phyloP scores from a whole-genome alignment of 2,113 vertebrate species.

The Stomatorhinus ivindoensis region DNA sequence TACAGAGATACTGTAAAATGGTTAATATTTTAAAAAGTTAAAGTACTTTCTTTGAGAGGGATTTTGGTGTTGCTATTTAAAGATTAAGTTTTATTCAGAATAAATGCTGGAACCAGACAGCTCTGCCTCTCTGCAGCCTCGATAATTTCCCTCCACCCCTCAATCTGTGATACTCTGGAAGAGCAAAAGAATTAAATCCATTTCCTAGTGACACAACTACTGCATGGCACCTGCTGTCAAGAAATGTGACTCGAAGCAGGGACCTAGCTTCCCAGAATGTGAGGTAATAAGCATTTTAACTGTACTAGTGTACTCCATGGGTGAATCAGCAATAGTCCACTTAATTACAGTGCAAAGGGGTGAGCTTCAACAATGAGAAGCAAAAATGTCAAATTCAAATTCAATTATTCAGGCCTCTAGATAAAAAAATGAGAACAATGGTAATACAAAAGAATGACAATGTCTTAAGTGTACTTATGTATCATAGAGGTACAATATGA shows the following conservation, averaged over 20 bases:
- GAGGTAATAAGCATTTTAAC: not conserved
- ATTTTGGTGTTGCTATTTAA: not conserved
- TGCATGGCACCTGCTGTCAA: not conserved
- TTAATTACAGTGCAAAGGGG: not conserved
- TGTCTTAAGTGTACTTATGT: not conserved
- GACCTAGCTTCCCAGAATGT: not conserved
- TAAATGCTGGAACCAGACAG: not conserved
- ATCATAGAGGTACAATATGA: not conserved
- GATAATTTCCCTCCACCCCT: not conserved
- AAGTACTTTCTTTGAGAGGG: not conserved
- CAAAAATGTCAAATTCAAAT: not conserved
- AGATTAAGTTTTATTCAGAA: not conserved
- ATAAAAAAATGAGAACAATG: not conserved
- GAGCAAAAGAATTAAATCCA: not conserved
- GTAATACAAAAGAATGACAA: not conserved
- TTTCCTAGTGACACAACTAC: not conserved
- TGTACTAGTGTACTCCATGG: not conserved
- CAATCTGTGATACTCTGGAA: not conserved
- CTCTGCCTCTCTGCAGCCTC: not conserved
- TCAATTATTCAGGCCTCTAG: not conserved
- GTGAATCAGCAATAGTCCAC: not conserved
- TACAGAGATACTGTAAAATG: not conserved
- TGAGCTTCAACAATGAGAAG: not conserved
- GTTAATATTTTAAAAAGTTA: not conserved
- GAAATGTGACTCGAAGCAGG: not conserved